Evolutionary conservation across 2,797 vertebrate genomes (phyloP).

Genomic region (Xiphorhynchus erythropygius): DNA sequence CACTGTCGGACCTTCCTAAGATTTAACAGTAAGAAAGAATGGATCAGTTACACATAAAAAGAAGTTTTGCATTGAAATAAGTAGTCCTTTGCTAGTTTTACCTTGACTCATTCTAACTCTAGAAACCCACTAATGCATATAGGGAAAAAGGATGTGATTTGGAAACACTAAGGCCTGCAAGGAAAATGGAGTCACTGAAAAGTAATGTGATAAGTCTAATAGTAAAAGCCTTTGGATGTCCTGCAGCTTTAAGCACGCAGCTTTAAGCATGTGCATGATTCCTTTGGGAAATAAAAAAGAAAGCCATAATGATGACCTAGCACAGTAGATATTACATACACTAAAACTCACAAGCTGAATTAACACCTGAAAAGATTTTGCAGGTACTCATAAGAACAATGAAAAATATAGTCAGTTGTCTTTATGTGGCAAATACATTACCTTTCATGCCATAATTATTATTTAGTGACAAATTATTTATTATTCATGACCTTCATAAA

Average conservation of each 20-base stretch:
- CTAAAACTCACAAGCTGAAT: not conserved
- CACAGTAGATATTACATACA: not conserved
- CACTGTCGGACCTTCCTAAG: not conserved
- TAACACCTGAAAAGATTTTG: not conserved
- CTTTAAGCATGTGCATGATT: not conserved
- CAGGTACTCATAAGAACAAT: not conserved
- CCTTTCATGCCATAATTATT: slow-evolving; percentile 14
- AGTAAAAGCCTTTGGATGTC: not conserved
- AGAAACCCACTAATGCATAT: not conserved
- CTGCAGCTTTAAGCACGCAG: not conserved
- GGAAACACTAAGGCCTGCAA: not conserved
- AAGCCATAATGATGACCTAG: not conserved
- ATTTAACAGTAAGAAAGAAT: not conserved
- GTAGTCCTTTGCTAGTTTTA: not conserved
- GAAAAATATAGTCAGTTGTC: not conserved
- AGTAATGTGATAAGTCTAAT: not conserved
- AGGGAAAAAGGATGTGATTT: not conserved
- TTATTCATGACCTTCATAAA: slow-evolving; percentile 24
- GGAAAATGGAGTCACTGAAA: not conserved
- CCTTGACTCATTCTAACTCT: not conserved
- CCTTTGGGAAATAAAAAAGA: not conserved
- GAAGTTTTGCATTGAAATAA: not conserved
- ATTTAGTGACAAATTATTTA: slow-evolving; percentile 18
- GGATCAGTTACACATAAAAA: not conserved
- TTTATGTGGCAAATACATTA: not conserved